Evolutionary conservation across 2,797 vertebrate genomes (phyloP).

Genomic region (Characodon lateralis): DNA sequence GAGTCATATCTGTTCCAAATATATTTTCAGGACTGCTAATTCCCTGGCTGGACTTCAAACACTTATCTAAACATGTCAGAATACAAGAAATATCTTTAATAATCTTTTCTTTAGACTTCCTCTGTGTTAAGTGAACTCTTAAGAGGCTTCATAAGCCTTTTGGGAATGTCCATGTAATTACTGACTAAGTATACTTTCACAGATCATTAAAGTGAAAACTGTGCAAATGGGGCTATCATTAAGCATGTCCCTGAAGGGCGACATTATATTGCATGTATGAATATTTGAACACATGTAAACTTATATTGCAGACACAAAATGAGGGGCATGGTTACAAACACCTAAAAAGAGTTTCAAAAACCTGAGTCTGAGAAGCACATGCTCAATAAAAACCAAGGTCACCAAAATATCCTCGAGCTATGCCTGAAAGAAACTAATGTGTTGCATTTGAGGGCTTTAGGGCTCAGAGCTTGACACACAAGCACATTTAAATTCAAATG

Average conservation of each 20-base stretch:
- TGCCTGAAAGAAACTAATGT: constrained; percentile 55
- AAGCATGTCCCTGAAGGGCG: constrained; percentile 60
- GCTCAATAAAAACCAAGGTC: constrained; percentile 61
- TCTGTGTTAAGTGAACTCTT: constrained; percentile 41
- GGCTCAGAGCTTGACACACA: constrained; percentile 23
- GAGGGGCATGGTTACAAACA: constrained; percentile 16
- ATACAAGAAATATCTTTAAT: constrained; percentile 17
- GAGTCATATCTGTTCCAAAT: constrained; percentile 19
- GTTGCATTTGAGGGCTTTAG: constrained; percentile 35
- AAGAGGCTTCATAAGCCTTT: constrained; percentile 50
- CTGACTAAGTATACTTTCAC: constrained; percentile 71
- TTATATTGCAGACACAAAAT: constrained; percentile 15
- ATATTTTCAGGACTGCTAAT: constrained; percentile 19
- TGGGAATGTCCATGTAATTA: constrained; percentile 70
- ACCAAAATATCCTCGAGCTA: constrained; percentile 57
- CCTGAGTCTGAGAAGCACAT: constrained; percentile 51
- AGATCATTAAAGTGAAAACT: constrained; percentile 72
- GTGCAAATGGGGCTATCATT: constrained; percentile 71
- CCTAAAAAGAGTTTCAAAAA: constrained; percentile 31
- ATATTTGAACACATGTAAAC: constrained; percentile 11
- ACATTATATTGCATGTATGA: constrained; percentile 31
- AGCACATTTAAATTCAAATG: constrained; percentile 13
- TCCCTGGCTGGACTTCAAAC: constrained; percentile 24
- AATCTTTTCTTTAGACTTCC: constrained; percentile 11
- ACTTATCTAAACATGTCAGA: constrained; percentile 13